Conservation (phyloP, 2,797 vertebrate species). For the Thunnus albacares region DNA sequence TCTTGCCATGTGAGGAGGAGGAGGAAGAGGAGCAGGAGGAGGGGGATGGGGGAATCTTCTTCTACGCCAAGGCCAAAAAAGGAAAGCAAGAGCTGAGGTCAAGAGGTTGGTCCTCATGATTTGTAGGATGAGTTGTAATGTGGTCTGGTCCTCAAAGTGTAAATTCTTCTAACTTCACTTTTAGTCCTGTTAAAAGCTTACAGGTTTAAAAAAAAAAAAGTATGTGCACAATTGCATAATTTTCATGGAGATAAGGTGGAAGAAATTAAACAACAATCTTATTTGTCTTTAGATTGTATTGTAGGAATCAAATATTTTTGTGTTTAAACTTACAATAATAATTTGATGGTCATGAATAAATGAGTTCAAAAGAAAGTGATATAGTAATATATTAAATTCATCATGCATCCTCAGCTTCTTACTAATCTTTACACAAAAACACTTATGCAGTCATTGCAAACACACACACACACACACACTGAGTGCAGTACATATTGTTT, state of each 20-base stretch:
- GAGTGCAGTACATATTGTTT: constrained; percentile 54
- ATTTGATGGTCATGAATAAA: constrained; percentile 15
- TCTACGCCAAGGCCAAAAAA: constrained; percentile 64
- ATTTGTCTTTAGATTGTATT: constrained; percentile 8
- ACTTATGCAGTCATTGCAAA: constrained; percentile 5
- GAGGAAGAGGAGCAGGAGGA: no score
- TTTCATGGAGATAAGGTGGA: not conserved
- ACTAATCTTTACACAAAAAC: constrained; percentile 27
- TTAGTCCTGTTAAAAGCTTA: not conserved
- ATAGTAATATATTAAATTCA: not conserved
- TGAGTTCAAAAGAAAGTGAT: not conserved
- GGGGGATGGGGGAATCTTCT: constrained; percentile 7
- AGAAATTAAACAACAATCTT: not conserved
- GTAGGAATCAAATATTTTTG: not conserved
- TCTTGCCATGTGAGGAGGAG: constrained; percentile 73
- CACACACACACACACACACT: constrained; percentile 24
- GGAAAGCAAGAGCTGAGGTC: constrained; percentile 61
- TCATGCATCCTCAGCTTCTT: constrained; percentile 31
- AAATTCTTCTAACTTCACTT: not conserved
- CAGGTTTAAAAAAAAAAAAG: not conserved
- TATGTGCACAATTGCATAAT: not conserved
- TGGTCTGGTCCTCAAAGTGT: constrained; percentile 14
- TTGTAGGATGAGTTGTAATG: constrained; percentile 35
- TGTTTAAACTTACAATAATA: not conserved
- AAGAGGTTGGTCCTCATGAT: constrained; percentile 54